Percentiles rank a stretch among this genome's conserved stretches.
Conservation (phyloP, 2,888 invertebrate species). For the Andrena marginata region DNA sequence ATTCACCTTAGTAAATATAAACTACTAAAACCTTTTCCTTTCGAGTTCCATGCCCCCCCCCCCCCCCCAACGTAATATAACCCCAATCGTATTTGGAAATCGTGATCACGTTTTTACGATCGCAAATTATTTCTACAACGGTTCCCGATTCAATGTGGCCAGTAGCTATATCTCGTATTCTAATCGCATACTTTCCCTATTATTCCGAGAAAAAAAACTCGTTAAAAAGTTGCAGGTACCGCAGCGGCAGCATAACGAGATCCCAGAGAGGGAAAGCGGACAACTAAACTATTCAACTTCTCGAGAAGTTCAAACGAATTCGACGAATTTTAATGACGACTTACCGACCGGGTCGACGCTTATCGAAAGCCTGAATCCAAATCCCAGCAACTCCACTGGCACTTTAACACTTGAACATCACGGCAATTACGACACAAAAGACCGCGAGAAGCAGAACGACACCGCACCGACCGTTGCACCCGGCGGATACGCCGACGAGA, state of each 20-base stretch:
- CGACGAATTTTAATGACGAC: neutral
- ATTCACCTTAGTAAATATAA: neutral
- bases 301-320: neutral
- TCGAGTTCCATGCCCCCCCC: no score
- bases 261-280: neutral
- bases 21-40: no score
- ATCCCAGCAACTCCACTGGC: neutral
- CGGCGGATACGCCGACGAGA: neutral
- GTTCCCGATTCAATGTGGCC: neutral
- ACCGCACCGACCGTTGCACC: neutral
- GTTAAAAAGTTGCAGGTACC: slow-evolving; percentile 43
- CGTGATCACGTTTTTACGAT: neutral
- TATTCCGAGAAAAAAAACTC: neutral
- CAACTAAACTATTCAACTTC: neutral
- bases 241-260: slow-evolving; percentile 1
- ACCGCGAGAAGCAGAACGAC: neutral
- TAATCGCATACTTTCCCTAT: neutral
- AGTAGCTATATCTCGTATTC: neutral
- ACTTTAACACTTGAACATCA: neutral
- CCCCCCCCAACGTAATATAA: neutral
- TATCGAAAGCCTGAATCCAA: neutral
- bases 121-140: neutral
- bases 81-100: neutral
- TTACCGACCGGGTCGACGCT: neutral
- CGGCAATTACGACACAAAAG: neutral